Conservation (phyloP, 2,113 vertebrate genomes). For the Gymnorhina tibicen region DNA sequence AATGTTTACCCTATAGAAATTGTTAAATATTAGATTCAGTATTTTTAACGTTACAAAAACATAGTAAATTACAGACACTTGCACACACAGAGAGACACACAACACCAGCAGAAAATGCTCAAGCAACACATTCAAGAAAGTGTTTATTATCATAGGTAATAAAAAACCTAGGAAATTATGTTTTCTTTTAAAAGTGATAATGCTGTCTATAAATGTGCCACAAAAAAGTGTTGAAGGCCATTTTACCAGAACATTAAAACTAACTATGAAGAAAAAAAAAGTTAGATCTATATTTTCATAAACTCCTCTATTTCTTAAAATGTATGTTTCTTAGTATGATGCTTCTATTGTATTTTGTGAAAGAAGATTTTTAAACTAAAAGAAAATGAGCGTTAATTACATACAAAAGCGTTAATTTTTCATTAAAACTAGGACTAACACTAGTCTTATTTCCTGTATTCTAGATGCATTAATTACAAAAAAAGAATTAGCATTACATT, state of each 20-base stretch:
- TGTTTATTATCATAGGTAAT: constrained; percentile 38
- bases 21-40: background rate
- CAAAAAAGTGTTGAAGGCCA: background rate
- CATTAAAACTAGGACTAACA: background rate
- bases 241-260: background rate
- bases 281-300: background rate
- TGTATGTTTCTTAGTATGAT: background rate
- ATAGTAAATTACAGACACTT: background rate
- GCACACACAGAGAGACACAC: background rate
- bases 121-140: background rate
- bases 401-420: background rate
- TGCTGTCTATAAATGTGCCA: constrained; percentile 14
- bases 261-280: background rate
- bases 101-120: constrained; percentile 1
- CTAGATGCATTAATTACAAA: background rate
- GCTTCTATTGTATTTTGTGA: background rate
- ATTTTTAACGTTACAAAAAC: background rate
- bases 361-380: background rate
- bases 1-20: background rate
- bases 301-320: background rate
- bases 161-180: constrained; percentile 31
- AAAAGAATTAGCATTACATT: background rate
- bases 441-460: background rate
- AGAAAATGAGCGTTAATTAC: background rate
- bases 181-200: constrained; percentile 42